These are phyloP conservation scores for Platycnemis pennipes DNA, from an alignment of 2,888 invertebrate genomes.

Conservation along the genomic window DNA sequence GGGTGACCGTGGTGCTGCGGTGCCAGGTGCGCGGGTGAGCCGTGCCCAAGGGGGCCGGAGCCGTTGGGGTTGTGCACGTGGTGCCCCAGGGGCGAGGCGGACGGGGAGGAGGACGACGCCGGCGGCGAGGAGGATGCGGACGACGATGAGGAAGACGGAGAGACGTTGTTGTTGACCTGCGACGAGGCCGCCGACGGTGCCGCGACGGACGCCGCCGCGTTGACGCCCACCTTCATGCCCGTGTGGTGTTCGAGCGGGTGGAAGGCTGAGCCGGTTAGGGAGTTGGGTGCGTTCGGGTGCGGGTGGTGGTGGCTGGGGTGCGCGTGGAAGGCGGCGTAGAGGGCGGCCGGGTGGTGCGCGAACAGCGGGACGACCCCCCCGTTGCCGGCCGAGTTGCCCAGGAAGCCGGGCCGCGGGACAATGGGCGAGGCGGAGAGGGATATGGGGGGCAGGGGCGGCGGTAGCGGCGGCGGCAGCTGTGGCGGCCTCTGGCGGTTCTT, in stretches of 20 bases:
- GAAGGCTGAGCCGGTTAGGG: slow-evolving; percentile 58
- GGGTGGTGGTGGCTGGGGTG: slow-evolving; percentile 1
- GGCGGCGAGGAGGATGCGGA: slow-evolving; percentile 79
- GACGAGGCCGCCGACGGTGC: background rate
- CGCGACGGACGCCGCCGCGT: background rate
- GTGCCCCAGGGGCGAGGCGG: slow-evolving; percentile 71
- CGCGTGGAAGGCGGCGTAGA: slow-evolving; percentile 52
- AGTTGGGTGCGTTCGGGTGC: background rate
- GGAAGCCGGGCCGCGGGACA: slow-evolving; percentile 79
- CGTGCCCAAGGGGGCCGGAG: slow-evolving; percentile 78
- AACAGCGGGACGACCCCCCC: slow-evolving; percentile 46
- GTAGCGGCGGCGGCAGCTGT: slow-evolving; percentile 43
- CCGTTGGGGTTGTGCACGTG: slow-evolving; percentile 52
- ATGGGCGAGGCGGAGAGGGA: slow-evolving; percentile 52
- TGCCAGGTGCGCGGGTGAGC: background rate
- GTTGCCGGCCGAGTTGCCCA: slow-evolving; percentile 73
- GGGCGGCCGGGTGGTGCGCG: slow-evolving; percentile 64
- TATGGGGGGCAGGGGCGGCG: slow-evolving; percentile 50
- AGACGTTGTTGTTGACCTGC: background rate
- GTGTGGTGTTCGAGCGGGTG: slow-evolving; percentile 60
- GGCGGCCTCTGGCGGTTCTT: slow-evolving; percentile 36
- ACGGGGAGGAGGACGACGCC: slow-evolving; percentile 79
- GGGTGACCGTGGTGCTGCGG: slow-evolving; percentile 29
- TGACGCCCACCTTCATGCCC: background rate
- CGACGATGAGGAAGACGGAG: slow-evolving; percentile 60